A percentile compares a stretch with the other conserved stretches of the same genome.
These are phyloP conservation scores for Branchinecta lynchi DNA, from an alignment of 1,140 invertebrate species.

Conservation along the genomic window DNA sequence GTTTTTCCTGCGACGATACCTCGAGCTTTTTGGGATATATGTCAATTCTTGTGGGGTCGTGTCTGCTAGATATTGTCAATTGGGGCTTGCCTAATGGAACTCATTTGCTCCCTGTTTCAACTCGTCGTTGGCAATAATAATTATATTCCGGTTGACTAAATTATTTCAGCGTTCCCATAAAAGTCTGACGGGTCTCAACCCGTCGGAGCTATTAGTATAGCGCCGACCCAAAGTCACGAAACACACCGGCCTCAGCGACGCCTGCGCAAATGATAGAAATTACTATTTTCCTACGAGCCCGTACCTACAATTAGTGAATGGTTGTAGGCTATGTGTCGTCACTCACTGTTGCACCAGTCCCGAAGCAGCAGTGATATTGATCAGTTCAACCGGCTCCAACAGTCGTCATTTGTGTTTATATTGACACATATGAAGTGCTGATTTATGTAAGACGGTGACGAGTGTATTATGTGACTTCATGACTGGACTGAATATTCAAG, in stretches of 20 bases:
- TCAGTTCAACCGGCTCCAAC: not conserved
- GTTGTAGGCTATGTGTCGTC: not conserved
- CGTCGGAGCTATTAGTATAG: not conserved
- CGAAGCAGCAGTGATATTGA: not conserved
- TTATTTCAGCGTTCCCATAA: conserved; percentile 1
- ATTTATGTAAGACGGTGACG: not conserved
- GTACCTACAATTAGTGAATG: not conserved
- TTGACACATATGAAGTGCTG: not conserved
- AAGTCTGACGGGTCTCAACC: conserved; percentile 8
- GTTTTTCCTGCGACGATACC: too few species aligned
- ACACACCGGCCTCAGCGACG: not conserved
- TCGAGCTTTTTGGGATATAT: too few species aligned
- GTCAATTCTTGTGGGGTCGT: too few species aligned
- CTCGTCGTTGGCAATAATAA: not conserved
- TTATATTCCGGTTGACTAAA: conserved; percentile 11
- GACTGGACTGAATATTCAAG: not conserved
- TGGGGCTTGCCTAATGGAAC: too few species aligned
- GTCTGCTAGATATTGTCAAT: too few species aligned
- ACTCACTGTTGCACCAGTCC: not conserved
- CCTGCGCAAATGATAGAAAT: not conserved
- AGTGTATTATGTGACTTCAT: not conserved
- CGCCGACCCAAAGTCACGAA: conserved; percentile 2
- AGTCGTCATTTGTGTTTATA: not conserved
- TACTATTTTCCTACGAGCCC: conserved; percentile 2
- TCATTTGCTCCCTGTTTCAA: too few species aligned